phyloP scores from a whole-genome alignment of 2,888 invertebrate genomes.

The Luperina nickerlii region DNA sequence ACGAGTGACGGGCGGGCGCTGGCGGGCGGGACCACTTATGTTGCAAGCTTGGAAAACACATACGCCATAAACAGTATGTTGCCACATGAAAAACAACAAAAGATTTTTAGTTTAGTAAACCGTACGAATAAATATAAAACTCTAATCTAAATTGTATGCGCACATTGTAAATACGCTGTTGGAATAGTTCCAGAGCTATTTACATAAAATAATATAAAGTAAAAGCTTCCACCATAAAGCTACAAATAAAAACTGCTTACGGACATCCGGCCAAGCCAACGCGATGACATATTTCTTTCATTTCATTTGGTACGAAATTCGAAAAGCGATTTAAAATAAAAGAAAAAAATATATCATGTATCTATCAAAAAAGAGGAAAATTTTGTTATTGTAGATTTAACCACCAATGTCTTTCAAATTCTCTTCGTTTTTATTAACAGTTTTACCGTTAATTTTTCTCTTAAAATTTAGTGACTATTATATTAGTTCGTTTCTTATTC shows the following conservation, averaged over 20 bases:
- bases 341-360: slow-evolving; percentile 85
- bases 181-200: background rate
- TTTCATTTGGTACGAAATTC: slow-evolving; percentile 82
- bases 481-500: slow-evolving; percentile 85
- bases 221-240: slow-evolving; percentile 68
- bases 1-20: slow-evolving; percentile 64
- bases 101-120: background rate
- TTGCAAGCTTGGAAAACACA: slow-evolving; percentile 57
- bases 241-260: slow-evolving; percentile 64
- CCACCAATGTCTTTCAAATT: slow-evolving; percentile 89
- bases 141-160: background rate
- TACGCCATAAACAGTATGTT: slow-evolving; percentile 33
- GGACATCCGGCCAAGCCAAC: slow-evolving; percentile 77
- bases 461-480: slow-evolving; percentile 87
- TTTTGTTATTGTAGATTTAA: slow-evolving; percentile 89
- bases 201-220: slow-evolving; percentile 18
- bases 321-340: slow-evolving; percentile 87
- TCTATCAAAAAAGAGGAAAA: slow-evolving; percentile 89
- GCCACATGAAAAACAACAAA: slow-evolving; percentile 21
- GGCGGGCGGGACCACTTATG: slow-evolving; percentile 65
- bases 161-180: background rate
- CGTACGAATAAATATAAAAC: background rate
- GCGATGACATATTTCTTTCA: slow-evolving; percentile 84
- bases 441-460: slow-evolving; percentile 87
- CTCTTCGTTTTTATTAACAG: slow-evolving; percentile 88